Percentiles rank a stretch among this genome's conserved stretches.
Conservation (phyloP, 2,888 invertebrate species). For the Odontothrips loti region DNA sequence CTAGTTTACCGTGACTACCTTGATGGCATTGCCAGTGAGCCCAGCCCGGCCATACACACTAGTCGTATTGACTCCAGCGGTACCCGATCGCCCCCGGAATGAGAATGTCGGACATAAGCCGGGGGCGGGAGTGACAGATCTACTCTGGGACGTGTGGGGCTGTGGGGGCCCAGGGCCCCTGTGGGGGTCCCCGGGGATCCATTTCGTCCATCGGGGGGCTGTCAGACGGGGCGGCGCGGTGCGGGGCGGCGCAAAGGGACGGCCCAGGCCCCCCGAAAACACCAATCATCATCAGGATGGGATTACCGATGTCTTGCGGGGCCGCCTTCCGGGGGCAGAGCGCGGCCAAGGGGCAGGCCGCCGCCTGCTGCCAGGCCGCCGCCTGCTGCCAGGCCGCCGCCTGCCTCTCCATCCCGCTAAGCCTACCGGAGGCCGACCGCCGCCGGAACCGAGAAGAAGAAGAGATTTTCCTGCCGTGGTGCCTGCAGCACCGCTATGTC, state of each 20-base stretch:
- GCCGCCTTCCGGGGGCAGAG: not conserved
- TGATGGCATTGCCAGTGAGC: no score
- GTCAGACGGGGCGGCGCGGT: not conserved
- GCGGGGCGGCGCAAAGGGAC: not conserved
- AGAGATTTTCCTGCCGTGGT: not conserved
- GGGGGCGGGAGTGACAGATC: not conserved
- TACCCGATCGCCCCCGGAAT: no score
- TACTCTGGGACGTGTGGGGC: not conserved
- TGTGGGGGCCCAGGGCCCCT: no score
- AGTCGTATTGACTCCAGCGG: no score
- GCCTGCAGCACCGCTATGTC: no score
- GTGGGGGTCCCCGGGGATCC: not conserved
- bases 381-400: no score
- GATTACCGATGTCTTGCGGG: not conserved
- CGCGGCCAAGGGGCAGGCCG: no score
- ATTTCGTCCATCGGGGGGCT: not conserved
- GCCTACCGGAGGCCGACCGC: not conserved
- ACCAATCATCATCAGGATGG: constrained; percentile 24
- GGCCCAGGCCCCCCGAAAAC: not conserved
- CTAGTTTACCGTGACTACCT: no score
- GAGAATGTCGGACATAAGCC: no score
- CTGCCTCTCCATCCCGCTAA: not conserved
- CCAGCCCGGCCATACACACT: no score
- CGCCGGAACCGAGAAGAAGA: not conserved
- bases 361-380: no score